Base-by-base conservation (phyloP, 2,888 invertebrate genomes). In the Drosophila prostipennis region DNA sequence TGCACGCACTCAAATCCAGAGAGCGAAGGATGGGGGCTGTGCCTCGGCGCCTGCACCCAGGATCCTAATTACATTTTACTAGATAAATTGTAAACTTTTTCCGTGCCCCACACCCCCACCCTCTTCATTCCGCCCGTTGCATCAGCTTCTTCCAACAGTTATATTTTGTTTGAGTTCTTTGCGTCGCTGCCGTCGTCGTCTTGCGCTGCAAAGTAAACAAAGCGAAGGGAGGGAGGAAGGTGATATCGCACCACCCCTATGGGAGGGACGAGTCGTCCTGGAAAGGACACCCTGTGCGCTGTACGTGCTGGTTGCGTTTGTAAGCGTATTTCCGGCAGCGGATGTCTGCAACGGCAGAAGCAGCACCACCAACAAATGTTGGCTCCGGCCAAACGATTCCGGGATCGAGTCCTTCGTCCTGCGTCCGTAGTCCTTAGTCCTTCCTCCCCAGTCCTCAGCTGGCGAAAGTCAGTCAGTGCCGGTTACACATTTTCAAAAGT, bases 51-150 rank as follows among this genome's bases (percentile, higher is more conserved):
- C 73, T 77, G 87, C 74, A 76, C 81, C 64, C 77, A 79, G 89
- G 82, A 89, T 90, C 89, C 88, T 90, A 90, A 90, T 91, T 91
- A 90, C 91, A 90, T 90, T 90, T 91, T 89, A 89, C 89, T 90
- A 89, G 88, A 90, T 90, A 89, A 89, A 90, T 90, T 88, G 84
- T 89, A 87, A 89, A 89, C 84, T 88, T 90, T 89, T 82, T 76
- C 80, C 72, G 84, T 76, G 80, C 80, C 72, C 80, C 78, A 68
- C 61, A 63, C 69, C 60, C 32, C 63, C 32, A 32, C 54, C 32
- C 42, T n/a, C 49, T 40, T 36, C 54, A 29, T 14, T 46, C 67
- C 58, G 52, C 63, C 65, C 56, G 60, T 53, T 59, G 75, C 64
- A 69, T 82, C 78, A 71, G 69, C 87, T 78, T 85, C 85, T 81